A percentile compares a stretch with the other conserved stretches of the same genome.
These are phyloP conservation scores for Sylvia atricapilla DNA, from an alignment of 2,113 vertebrate genomes.

Conservation along the genomic window DNA sequence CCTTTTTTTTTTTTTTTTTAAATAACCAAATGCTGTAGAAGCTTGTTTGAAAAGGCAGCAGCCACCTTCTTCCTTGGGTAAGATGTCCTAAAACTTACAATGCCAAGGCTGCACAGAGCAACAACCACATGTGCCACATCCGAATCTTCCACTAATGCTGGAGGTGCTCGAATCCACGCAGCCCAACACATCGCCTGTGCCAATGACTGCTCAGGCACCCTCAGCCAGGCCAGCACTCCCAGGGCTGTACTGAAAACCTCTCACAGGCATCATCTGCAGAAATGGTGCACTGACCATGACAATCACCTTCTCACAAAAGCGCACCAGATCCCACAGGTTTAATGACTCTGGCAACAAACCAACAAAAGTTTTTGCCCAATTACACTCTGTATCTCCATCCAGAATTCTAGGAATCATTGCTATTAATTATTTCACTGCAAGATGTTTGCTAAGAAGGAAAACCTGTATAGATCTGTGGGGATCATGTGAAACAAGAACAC, in stretches of 20 bases:
- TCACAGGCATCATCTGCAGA: not conserved
- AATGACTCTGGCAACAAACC: not conserved
- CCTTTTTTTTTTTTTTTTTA: not conserved
- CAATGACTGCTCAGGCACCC: not conserved
- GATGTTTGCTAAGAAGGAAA: not conserved
- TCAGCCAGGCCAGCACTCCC: not conserved
- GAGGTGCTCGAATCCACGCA: fast-evolving
- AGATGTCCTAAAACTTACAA: not conserved
- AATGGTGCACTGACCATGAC: not conserved
- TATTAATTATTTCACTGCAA: not conserved
- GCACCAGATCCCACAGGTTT: not conserved
- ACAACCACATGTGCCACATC: not conserved
- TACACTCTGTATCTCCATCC: not conserved
- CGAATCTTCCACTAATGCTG: not conserved
- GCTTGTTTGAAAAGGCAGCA: not conserved
- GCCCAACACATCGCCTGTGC: not conserved
- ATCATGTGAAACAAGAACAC: not conserved
- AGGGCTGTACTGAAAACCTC: not conserved
- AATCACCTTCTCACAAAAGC: not conserved
- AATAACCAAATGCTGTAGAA: not conserved
- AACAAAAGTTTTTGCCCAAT: not conserved
- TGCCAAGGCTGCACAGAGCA: not conserved
- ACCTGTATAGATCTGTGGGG: not conserved
- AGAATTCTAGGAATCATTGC: not conserved
- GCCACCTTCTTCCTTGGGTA: not conserved